Percentiles rank a stretch among this genome's conserved stretches.
These are phyloP conservation scores for Rana temporaria DNA, from an alignment of 2,113 vertebrate species.

Conservation along the genomic window DNA sequence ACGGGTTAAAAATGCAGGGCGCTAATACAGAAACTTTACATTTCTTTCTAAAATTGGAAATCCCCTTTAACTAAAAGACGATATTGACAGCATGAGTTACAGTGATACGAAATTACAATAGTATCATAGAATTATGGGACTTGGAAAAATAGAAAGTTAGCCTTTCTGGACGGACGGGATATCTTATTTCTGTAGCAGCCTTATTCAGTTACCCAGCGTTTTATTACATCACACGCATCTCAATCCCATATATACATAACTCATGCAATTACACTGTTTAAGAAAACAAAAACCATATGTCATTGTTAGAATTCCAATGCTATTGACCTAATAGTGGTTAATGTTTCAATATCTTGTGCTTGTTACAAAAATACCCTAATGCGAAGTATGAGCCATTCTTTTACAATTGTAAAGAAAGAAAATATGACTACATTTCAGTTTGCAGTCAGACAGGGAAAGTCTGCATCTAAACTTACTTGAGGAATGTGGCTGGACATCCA, in stretches of 20 bases:
- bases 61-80: too few relatives aligned
- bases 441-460: too few relatives aligned
- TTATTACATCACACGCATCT: slow-evolving; percentile 47
- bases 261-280: slow-evolving; percentile 49
- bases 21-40: too few relatives aligned
- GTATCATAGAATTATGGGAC: too few relatives aligned
- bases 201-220: slow-evolving; percentile 1
- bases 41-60: too few relatives aligned
- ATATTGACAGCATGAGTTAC: too few relatives aligned
- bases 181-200: not conserved
- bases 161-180: not conserved
- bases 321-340: slow-evolving; percentile 44
- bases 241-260: slow-evolving; percentile 26
- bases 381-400: slow-evolving; percentile 5
- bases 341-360: slow-evolving; percentile 48
- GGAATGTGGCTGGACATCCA: too few relatives aligned
- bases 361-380: slow-evolving; percentile 42
- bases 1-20: too few relatives aligned
- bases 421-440: not conserved
- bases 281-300: slow-evolving; percentile 50
- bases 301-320: slow-evolving; percentile 46
- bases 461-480: too few relatives aligned
- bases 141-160: not conserved
- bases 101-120: too few relatives aligned
- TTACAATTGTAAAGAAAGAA: slow-evolving; percentile 15